Percentiles rank a stretch among this genome's conserved stretches.
phyloP scores from a whole-genome alignment of 2,113 vertebrate genomes.

The Donacobius atricapilla region DNA sequence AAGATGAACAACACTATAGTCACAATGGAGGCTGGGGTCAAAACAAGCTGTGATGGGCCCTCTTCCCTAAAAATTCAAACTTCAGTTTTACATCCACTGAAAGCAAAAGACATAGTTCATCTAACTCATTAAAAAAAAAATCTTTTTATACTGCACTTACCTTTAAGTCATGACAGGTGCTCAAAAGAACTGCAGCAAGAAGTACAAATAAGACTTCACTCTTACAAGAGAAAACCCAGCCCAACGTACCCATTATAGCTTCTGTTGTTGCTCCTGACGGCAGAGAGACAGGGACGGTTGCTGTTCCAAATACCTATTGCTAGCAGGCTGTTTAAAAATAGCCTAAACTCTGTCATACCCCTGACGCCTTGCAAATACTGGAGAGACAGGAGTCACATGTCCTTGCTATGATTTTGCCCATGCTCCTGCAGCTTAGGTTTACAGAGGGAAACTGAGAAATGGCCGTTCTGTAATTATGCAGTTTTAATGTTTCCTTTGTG shows the following conservation, averaged over 20 bases:
- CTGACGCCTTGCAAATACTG: neutral
- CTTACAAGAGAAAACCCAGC: neutral
- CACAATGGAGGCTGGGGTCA: neutral
- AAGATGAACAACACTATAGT: neutral
- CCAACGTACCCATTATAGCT: neutral
- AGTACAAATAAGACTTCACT: neutral
- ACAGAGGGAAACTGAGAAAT: neutral
- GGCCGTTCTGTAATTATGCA: neutral
- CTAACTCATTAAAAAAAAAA: neutral
- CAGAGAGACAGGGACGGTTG: fast-evolving
- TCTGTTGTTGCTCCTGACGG: neutral
- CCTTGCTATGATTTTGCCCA: neutral
- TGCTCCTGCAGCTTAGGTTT: neutral
- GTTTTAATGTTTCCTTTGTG: neutral
- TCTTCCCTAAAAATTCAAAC: neutral
- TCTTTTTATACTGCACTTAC: neutral
- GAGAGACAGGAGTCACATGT: neutral
- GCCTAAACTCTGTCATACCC: neutral
- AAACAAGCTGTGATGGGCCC: neutral
- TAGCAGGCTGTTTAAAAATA: conserved; percentile 43
- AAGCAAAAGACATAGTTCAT: neutral
- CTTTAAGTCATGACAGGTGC: neutral
- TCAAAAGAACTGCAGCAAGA: neutral
- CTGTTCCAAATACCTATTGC: neutral
- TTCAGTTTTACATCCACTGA: neutral